Evolutionary conservation across 2,113 vertebrate genomes (phyloP).

Genomic region (Camelus bactrianus): DNA sequence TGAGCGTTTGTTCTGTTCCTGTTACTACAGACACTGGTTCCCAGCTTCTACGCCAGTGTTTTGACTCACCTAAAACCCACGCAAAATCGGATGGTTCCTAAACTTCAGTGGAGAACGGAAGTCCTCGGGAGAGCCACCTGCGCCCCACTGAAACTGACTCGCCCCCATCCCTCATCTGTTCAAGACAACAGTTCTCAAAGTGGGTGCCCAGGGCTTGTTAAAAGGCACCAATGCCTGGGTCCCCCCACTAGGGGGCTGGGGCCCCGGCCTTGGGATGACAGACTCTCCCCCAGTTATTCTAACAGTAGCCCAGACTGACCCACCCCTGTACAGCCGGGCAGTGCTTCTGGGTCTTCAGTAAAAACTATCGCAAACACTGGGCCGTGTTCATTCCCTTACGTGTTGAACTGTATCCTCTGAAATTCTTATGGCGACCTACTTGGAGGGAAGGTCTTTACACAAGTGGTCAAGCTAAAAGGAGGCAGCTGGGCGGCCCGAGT

Average conservation of each 20-base stretch:
- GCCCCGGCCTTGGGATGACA: no score
- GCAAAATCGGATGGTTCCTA: neutral
- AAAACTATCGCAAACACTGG: no score
- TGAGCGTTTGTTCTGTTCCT: neutral
- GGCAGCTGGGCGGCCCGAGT: neutral
- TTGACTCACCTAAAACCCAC: no score
- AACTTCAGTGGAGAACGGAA: neutral
- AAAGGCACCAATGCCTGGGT: accelerated
- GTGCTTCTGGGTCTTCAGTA: neutral
- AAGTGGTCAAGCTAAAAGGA: neutral
- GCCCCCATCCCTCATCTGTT: neutral
- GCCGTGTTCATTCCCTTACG: neutral
- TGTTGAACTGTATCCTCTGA: neutral
- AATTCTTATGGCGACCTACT: no score
- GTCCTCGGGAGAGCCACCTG: neutral
- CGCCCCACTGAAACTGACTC: neutral
- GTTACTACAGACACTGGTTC: neutral
- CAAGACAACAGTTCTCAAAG: neutral
- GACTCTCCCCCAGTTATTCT: neutral
- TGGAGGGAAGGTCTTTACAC: neutral
- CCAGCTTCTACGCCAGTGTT: neutral
- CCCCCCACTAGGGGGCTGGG: neutral
- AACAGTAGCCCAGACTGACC: neutral
- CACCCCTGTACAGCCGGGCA: accelerated
- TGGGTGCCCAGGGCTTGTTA: neutral